These are phyloP conservation scores for Poeciliopsis retropinna DNA, from an alignment of 2,113 vertebrate species.

Conservation along the genomic window DNA sequence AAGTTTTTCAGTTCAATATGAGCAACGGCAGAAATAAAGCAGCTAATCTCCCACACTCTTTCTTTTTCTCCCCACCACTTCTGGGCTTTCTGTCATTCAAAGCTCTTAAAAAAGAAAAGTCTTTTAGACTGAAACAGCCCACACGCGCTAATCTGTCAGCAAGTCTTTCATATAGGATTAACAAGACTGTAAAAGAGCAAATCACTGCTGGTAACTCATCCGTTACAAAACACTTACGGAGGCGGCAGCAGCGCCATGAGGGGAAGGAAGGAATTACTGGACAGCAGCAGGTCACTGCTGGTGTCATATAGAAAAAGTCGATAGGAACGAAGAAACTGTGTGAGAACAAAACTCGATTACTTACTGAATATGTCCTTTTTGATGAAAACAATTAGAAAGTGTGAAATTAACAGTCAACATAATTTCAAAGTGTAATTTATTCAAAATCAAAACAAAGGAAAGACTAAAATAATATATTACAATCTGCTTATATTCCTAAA, in stretches of 20 bases:
- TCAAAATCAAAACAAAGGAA: too few species aligned
- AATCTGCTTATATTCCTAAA: too few species aligned
- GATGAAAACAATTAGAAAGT: too few species aligned
- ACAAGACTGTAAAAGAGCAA: slow-evolving; percentile 42
- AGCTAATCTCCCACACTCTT: slow-evolving; percentile 10
- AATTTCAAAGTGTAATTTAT: too few species aligned
- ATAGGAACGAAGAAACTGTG: not conserved
- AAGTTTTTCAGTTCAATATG: not conserved
- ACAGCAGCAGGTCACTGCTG: not conserved
- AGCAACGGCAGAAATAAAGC: slow-evolving; percentile 11
- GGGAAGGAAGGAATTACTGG: not conserved
- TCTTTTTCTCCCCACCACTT: not conserved
- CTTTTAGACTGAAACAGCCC: slow-evolving; percentile 27
- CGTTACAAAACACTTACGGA: not conserved
- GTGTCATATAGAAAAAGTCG: not conserved
- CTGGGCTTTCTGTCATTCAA: slow-evolving; percentile 19
- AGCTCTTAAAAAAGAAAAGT: slow-evolving; percentile 6
- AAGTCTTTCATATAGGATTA: slow-evolving; percentile 45
- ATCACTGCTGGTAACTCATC: slow-evolving; percentile 24
- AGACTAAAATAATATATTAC: too few species aligned
- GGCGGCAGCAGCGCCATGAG: not conserved
- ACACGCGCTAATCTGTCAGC: slow-evolving; percentile 27
- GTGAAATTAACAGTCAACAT: too few species aligned
- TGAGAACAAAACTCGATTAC: too few species aligned
- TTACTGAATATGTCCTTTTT: too few species aligned